These are phyloP conservation scores for Cyprinodon diabolis DNA, from an alignment of 2,797 vertebrate species.

Conservation along the genomic window DNA sequence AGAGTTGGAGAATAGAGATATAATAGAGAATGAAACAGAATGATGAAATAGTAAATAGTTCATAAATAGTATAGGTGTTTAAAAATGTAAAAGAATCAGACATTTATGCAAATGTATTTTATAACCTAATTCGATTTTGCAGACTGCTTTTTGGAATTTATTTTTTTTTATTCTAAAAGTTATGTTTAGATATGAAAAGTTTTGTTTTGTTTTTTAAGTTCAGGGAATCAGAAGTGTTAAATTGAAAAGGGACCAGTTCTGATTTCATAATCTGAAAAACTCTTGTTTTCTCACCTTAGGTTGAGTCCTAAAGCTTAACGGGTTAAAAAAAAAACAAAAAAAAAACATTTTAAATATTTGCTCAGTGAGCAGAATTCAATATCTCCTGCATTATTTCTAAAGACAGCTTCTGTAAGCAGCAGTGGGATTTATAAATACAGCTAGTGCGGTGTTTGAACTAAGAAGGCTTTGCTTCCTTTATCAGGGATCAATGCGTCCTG, in stretches of 20 bases:
- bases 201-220: too few species aligned
- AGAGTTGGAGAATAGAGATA: too few species aligned
- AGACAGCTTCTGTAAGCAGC: neutral
- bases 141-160: neutral
- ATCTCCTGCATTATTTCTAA: neutral
- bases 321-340: neutral
- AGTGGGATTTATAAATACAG: conserved; percentile 22
- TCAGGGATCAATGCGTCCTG: conserved; percentile 28
- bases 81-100: too few species aligned
- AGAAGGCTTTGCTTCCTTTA: conserved; percentile 31
- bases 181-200: too few species aligned
- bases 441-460: conserved; percentile 8
- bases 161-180: neutral
- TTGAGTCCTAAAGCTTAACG: neutral
- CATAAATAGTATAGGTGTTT: too few species aligned
- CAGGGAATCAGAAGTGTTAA: neutral
- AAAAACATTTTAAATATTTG: neutral
- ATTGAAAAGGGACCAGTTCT: neutral
- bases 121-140: neutral
- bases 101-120: neutral
- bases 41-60: too few species aligned
- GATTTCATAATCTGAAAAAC: neutral
- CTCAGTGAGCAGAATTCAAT: neutral
- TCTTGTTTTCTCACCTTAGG: neutral
- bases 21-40: too few species aligned